A percentile compares a stretch with the other conserved stretches of the same genome.
Evolutionary conservation across 2,888 invertebrate species (phyloP).

Genomic region (Celastrina argiolus): DNA sequence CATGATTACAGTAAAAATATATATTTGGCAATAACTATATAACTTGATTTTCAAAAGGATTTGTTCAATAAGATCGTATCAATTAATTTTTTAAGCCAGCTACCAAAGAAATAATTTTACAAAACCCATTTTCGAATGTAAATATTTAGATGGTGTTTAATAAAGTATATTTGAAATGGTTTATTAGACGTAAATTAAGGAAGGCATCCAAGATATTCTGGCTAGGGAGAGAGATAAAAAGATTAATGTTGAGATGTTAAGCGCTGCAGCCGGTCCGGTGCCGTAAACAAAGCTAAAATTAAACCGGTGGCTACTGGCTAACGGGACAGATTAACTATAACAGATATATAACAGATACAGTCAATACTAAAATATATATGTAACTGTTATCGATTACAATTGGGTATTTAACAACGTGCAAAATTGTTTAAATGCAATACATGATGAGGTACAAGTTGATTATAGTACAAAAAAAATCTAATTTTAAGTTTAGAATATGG

Average conservation of each 20-base stretch:
- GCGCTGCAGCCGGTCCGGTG: conserved; percentile 53
- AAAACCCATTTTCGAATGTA: not conserved
- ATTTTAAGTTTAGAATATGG: too few relatives aligned
- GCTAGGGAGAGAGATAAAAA: conserved; percentile 32
- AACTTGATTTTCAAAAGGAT: too few relatives aligned
- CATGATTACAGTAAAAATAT: not conserved
- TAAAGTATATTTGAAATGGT: not conserved
- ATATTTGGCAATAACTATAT: too few relatives aligned
- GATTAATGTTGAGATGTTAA: conserved; percentile 55
- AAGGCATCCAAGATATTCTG: not conserved
- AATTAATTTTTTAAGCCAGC: too few relatives aligned
- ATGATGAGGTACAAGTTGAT: too few relatives aligned
- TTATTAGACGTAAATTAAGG: conserved; percentile 11
- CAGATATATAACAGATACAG: too few relatives aligned
- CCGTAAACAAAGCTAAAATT: conserved; percentile 60
- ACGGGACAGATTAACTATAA: not conserved
- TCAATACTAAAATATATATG: too few relatives aligned
- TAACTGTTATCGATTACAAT: too few relatives aligned
- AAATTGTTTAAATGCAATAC: too few relatives aligned
- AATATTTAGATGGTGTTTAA: not conserved
- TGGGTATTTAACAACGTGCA: too few relatives aligned
- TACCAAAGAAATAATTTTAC: not conserved
- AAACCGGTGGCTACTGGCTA: conserved; percentile 28
- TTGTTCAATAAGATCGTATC: too few relatives aligned
- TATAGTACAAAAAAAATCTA: too few relatives aligned